Conservation (phyloP, 2,888 invertebrate genomes). For the Bursaphelenchus okinawaensis region DNA sequence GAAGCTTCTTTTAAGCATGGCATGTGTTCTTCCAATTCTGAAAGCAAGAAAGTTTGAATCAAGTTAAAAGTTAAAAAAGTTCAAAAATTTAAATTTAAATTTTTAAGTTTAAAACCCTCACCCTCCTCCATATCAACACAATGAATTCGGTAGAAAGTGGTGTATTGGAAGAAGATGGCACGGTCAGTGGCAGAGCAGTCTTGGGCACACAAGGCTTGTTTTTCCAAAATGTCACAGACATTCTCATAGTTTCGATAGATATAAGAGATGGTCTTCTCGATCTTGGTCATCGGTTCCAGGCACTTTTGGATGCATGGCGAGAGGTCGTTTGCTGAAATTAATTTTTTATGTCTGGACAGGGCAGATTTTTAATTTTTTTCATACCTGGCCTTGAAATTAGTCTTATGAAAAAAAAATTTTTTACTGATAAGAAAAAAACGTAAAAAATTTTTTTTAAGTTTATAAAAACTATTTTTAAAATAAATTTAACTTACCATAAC, state of each 20-base stretch:
- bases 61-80: slow-evolving; percentile 3
- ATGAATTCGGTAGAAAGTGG: slow-evolving; percentile 39
- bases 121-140: slow-evolving; percentile 41
- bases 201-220: slow-evolving; percentile 29
- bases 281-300: slow-evolving; percentile 41
- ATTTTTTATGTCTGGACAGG: no score
- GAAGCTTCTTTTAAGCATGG: slow-evolving; percentile 31
- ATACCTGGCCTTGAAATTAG: no score
- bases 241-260: slow-evolving; percentile 50
- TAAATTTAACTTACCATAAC: no score
- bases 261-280: slow-evolving; percentile 45
- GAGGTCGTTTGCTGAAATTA: slow-evolving; percentile 22
- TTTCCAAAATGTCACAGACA: slow-evolving; percentile 35
- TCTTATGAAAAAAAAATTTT: no score
- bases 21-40: slow-evolving; percentile 35
- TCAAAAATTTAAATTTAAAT: background rate
- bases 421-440: no score
- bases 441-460: no score
- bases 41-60: slow-evolving; percentile 5
- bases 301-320: slow-evolving; percentile 43
- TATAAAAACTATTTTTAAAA: no score
- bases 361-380: no score
- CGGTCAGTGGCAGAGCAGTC: slow-evolving; percentile 30
- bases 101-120: slow-evolving; percentile 9
- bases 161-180: slow-evolving; percentile 33